phyloP scores from a whole-genome alignment of 2,113 vertebrate genomes.

The Coptodon bakossiorum region DNA sequence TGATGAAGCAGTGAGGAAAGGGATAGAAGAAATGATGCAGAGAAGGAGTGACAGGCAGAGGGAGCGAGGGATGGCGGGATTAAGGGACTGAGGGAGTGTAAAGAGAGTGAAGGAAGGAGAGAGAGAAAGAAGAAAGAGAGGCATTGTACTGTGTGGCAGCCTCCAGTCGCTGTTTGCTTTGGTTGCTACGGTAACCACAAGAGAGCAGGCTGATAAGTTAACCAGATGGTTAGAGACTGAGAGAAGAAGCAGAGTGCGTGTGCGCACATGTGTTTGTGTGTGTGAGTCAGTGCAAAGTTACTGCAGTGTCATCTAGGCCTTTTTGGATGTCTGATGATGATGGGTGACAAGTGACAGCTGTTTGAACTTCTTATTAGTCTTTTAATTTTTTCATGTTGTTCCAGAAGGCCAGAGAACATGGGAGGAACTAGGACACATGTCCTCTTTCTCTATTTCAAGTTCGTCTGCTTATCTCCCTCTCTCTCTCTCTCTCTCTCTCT shows the following conservation, averaged over 20 bases:
- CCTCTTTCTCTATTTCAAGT: not conserved
- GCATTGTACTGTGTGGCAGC: slow-evolving; percentile 59
- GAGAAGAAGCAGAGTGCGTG: not conserved
- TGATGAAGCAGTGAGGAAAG: not conserved
- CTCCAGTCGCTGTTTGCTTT: slow-evolving; percentile 47
- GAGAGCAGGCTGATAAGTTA: slow-evolving; percentile 59
- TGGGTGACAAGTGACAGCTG: slow-evolving; percentile 11
- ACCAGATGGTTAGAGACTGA: slow-evolving; percentile 62
- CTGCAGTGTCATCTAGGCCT: not conserved
- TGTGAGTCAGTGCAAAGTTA: not conserved
- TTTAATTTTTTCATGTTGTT: slow-evolving; percentile 21
- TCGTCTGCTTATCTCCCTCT: not conserved
- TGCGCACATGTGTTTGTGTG: not conserved
- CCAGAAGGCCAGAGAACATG: not conserved
- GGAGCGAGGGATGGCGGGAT: slow-evolving; percentile 38
- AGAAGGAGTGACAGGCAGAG: slow-evolving; percentile 15
- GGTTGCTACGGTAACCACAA: slow-evolving; percentile 42
- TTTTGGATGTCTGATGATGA: not conserved
- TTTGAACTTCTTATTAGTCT: slow-evolving; percentile 9
- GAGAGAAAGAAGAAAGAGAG: slow-evolving; percentile 36
- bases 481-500: not conserved
- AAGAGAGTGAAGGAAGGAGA: slow-evolving; percentile 14
- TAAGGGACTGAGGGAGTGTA: slow-evolving; percentile 12
- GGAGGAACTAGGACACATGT: not conserved
- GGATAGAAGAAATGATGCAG: slow-evolving; percentile 39